phyloP scores from a whole-genome alignment of 2,113 vertebrate genomes.

The Alouatta palliata region DNA sequence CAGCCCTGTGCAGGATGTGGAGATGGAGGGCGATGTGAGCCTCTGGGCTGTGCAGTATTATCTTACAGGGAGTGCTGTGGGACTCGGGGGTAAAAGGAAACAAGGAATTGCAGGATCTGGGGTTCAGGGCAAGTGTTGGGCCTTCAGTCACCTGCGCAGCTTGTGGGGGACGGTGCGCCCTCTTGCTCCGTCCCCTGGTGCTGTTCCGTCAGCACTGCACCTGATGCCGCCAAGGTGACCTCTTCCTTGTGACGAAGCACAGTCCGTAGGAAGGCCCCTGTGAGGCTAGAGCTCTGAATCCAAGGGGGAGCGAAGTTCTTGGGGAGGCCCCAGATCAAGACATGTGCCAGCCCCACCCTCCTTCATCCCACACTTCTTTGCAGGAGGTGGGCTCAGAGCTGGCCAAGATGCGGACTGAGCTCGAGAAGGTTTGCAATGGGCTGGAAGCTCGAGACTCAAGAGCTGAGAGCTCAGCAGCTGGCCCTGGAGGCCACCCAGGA shows the following conservation, averaged over 20 bases:
- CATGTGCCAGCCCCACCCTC: neutral
- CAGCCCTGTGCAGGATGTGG: neutral
- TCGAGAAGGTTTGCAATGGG: conserved; percentile 74
- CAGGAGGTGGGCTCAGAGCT: conserved; percentile 68
- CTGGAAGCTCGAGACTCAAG: conserved; percentile 55
- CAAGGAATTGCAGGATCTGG: neutral
- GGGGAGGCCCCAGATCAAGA: neutral
- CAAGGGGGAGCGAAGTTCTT: neutral
- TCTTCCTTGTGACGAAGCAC: neutral
- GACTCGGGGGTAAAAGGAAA: neutral
- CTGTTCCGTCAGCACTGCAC: neutral
- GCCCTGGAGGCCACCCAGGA: conserved; percentile 46
- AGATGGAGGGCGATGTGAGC: neutral
- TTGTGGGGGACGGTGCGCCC: neutral
- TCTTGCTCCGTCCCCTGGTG: neutral
- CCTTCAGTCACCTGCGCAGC: neutral
- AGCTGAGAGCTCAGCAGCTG: conserved; percentile 63
- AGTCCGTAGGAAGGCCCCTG: neutral
- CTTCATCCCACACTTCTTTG: conserved; percentile 58
- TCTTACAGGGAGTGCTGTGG: neutral
- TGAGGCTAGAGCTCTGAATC: neutral
- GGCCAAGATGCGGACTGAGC: conserved; percentile 60
- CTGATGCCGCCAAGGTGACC: no score
- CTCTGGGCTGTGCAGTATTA: neutral
- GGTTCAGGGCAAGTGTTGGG: neutral